These are phyloP conservation scores for Danaus melanippus DNA, from an alignment of 1,140 invertebrate genomes.

Conservation along the genomic window DNA sequence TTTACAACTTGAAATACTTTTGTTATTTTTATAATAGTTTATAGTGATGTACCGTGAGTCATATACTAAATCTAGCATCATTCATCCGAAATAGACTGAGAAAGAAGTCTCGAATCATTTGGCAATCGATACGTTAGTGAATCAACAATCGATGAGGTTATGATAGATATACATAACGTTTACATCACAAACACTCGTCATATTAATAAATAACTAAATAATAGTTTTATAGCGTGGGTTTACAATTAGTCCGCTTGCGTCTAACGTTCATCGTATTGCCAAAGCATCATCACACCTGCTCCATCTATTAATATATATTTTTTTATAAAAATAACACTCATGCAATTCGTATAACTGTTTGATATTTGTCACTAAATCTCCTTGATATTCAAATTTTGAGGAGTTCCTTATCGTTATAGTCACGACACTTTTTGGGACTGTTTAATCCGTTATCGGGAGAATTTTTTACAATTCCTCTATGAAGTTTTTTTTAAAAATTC, in stretches of 20 bases:
- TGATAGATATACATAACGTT: slow-evolving; percentile 6
- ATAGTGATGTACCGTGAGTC: slow-evolving; percentile 25
- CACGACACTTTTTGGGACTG: too few relatives aligned
- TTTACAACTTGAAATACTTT: background rate
- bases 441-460: too few relatives aligned
- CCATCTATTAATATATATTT: slow-evolving; percentile 57
- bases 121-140: slow-evolving; percentile 38
- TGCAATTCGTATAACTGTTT: slow-evolving; percentile 20
- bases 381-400: too few relatives aligned
- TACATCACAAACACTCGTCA: slow-evolving; percentile 4
- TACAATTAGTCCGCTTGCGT: slow-evolving; percentile 57
- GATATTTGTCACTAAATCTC: too few relatives aligned
- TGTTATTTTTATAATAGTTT: slow-evolving; percentile 2
- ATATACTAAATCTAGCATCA: slow-evolving; percentile 29
- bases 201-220: slow-evolving; percentile 41
- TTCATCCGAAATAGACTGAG: slow-evolving; percentile 38
- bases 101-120: slow-evolving; percentile 51
- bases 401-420: too few relatives aligned
- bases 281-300: slow-evolving; percentile 53
- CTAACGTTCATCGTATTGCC: slow-evolving; percentile 42
- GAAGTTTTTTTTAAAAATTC: too few relatives aligned
- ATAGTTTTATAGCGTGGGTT: slow-evolving; percentile 39
- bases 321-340: slow-evolving; percentile 49
- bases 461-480: too few relatives aligned
- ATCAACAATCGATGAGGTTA: slow-evolving; percentile 30